These are phyloP conservation scores for Cebus imitator DNA, from an alignment of 2,113 vertebrate species.

Conservation along the genomic window DNA sequence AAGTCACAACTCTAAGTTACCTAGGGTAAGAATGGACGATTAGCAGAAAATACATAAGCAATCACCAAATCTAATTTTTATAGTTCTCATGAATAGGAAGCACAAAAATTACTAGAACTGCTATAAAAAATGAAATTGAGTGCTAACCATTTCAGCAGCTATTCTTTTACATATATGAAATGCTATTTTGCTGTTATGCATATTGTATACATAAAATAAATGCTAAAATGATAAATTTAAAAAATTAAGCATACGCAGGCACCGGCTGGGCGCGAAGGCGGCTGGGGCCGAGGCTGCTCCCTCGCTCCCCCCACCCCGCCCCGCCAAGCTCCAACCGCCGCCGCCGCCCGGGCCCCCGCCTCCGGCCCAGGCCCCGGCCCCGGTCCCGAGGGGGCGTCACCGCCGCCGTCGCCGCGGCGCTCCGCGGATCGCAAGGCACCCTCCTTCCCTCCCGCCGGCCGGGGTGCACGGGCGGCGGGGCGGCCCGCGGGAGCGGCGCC, in stretches of 20 bases:
- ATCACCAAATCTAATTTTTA: background rate
- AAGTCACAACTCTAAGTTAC: background rate
- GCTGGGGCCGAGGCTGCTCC: constrained; percentile 72
- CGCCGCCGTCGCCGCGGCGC: constrained; percentile 48
- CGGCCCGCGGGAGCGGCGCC: constrained; percentile 74
- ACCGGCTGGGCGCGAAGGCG: constrained; percentile 63
- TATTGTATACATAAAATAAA: too few relatives aligned
- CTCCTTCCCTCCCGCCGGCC: constrained; percentile 65
- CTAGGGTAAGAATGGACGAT: background rate
- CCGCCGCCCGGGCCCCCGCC: constrained; percentile 23
- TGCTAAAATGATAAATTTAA: too few relatives aligned
- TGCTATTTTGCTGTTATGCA: too few relatives aligned
- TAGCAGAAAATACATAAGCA: background rate
- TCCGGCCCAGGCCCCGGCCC: constrained; percentile 31
- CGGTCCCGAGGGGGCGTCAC: constrained; percentile 46
- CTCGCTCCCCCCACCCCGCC: constrained; percentile 73
- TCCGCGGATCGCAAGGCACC: constrained; percentile 53
- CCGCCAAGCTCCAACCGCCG: constrained; percentile 61
- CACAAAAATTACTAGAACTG: background rate
- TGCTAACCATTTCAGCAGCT: background rate
- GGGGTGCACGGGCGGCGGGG: constrained; percentile 72
- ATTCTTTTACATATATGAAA: background rate
- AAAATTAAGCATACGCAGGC: background rate
- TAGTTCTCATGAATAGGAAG: background rate
- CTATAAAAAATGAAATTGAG: background rate